Evolutionary conservation across 2,797 vertebrate genomes (phyloP).

Genomic region (Cyclopterus lumpus): DNA sequence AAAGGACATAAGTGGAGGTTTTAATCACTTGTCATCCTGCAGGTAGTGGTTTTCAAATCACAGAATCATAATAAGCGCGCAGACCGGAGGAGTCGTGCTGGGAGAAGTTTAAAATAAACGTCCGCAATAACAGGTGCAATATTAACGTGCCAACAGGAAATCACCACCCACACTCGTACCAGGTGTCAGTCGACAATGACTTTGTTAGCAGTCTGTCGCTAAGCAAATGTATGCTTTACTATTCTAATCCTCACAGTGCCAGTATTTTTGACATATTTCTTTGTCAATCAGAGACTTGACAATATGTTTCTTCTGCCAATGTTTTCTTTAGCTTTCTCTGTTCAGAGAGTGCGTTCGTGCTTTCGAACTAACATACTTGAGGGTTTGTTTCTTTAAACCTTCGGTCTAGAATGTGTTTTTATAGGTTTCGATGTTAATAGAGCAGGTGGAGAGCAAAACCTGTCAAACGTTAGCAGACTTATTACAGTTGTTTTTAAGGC

Average conservation of each 20-base stretch:
- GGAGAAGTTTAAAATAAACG: neutral
- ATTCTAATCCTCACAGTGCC: neutral
- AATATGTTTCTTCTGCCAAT: constrained; percentile 1
- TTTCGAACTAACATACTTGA: neutral
- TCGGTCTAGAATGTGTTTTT: neutral
- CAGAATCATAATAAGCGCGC: constrained; percentile 27
- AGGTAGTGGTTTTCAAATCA: constrained; percentile 49
- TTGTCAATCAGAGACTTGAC: neutral
- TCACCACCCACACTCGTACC: constrained; percentile 23
- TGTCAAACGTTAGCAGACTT: neutral
- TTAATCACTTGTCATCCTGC: constrained; percentile 38
- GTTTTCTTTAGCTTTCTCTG: neutral
- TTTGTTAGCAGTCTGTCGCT: constrained; percentile 7
- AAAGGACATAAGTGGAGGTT: constrained; percentile 56
- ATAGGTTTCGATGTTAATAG: neutral
- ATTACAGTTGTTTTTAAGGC: neutral
- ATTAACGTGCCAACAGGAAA: constrained; percentile 21
- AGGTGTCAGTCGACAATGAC: constrained; percentile 18
- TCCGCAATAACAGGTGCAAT: constrained; percentile 10
- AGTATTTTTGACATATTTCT: constrained; percentile 1
- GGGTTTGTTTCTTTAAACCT: neutral
- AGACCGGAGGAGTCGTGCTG: constrained; percentile 35
- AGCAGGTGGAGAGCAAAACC: neutral
- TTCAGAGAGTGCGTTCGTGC: neutral
- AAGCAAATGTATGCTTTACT: neutral